Percentiles rank a stretch among this genome's conserved stretches.
Conservation (phyloP, 2,888 invertebrate genomes). For the Trichopoda pennipes region DNA sequence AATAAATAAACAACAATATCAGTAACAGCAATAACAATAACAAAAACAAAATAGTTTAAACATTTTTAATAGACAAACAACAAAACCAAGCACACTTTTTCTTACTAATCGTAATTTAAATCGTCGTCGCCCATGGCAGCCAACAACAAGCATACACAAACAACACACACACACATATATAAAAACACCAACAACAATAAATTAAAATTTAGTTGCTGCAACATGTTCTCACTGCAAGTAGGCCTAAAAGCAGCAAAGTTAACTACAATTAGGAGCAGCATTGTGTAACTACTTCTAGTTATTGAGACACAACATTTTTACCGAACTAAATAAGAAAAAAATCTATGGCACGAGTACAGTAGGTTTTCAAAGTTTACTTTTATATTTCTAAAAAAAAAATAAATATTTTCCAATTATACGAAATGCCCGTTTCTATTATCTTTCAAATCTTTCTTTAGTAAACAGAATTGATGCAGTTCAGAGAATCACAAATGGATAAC, state of each 20-base stretch:
- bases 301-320: conserved; percentile 26
- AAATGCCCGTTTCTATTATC: no score
- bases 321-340: conserved; percentile 20
- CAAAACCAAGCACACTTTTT: conserved; percentile 64
- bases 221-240: conserved; percentile 66
- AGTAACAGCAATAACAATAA: conserved; percentile 26
- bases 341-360: conserved; percentile 29
- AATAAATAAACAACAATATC: conserved; percentile 42
- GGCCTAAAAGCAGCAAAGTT: conserved; percentile 69
- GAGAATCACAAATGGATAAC: no score
- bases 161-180: no score
- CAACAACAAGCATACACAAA: no score
- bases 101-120: conserved; percentile 72
- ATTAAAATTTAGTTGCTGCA: conserved; percentile 25
- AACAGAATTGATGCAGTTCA: no score
- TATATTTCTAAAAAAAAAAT: neutral
- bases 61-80: conserved; percentile 59
- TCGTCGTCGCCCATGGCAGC: conserved; percentile 75
- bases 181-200: conserved; percentile 6
- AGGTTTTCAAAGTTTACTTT: conserved; percentile 2
- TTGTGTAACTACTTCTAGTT: conserved; percentile 30
- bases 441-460: no score
- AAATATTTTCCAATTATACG: no score
- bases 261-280: conserved; percentile 63
- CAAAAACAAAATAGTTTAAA: conserved; percentile 44